These are phyloP conservation scores for Acanthiza pusilla DNA, from an alignment of 2,797 vertebrate genomes.

Conservation along the genomic window DNA sequence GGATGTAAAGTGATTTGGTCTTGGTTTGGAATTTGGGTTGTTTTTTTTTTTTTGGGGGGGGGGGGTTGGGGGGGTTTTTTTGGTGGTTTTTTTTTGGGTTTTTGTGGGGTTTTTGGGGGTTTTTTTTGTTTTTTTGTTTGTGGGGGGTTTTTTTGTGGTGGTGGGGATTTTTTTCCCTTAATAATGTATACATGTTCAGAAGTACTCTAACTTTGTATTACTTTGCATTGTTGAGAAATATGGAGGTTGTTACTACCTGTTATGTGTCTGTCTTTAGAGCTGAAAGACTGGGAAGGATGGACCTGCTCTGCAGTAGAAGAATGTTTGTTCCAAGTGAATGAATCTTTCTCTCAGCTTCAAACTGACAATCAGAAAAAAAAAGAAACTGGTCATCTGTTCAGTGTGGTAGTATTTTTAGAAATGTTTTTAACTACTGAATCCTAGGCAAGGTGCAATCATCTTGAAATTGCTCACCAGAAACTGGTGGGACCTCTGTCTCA, in stretches of 20 bases:
- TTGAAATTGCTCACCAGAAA: neutral
- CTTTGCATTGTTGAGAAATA: neutral
- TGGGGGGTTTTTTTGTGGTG: too few species aligned
- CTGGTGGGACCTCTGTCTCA: neutral
- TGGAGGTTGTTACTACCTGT: neutral
- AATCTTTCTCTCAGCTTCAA: neutral
- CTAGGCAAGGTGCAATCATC: neutral
- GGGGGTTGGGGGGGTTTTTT: too few species aligned
- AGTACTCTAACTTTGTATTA: neutral
- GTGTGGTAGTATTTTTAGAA: neutral
- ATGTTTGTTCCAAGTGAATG: neutral
- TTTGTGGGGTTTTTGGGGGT: too few species aligned
- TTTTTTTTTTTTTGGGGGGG: neutral
- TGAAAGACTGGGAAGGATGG: neutral
- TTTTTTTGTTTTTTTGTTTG: neutral
- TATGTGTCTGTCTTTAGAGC: neutral
- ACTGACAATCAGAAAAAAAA: neutral
- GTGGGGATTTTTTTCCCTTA: neutral
- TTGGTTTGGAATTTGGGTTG: neutral
- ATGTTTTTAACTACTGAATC: neutral
- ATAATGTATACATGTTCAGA: neutral
- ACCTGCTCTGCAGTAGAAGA: neutral
- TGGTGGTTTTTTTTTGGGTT: too few species aligned
- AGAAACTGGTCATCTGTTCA: neutral
- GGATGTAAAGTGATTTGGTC: neutral